phyloP scores from a whole-genome alignment of 2,797 vertebrate genomes.

The Muraenolepis orangiensis region DNA sequence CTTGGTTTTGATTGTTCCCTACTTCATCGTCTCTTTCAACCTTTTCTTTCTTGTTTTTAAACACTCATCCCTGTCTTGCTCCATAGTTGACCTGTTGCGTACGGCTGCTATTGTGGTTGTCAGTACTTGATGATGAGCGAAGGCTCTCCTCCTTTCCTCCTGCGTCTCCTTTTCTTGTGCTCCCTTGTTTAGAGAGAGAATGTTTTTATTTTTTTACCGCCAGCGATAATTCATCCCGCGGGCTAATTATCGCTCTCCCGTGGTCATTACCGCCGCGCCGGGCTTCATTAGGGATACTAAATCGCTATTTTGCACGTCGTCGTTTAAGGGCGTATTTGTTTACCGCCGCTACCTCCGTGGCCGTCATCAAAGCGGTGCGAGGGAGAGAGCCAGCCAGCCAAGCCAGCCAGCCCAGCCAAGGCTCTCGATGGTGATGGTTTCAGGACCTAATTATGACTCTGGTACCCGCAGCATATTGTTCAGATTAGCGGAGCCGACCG shows the following conservation, averaged over 20 bases:
- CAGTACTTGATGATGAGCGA: background rate
- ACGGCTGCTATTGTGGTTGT: background rate
- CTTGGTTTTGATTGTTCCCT: background rate
- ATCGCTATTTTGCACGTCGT: background rate
- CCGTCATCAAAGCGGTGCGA: background rate
- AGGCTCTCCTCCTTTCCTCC: background rate
- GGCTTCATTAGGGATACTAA: background rate
- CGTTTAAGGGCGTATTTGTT: background rate
- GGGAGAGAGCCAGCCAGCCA: no score
- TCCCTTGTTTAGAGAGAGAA: no score
- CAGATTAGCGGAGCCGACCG: conserved; percentile 31
- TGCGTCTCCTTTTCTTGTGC: background rate
- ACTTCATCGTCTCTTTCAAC: background rate
- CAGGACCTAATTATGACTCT: background rate
- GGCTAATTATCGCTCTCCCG: background rate
- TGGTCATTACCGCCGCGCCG: background rate
- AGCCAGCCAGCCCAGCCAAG: background rate
- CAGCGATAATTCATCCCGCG: background rate
- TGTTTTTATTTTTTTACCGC: background rate
- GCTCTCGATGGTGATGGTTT: background rate
- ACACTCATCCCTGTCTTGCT: background rate
- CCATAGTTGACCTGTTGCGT: background rate
- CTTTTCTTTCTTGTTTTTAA: background rate
- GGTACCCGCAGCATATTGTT: conserved; percentile 18
- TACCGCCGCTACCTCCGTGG: background rate